Percentiles rank a stretch among this genome's conserved stretches.
Evolutionary conservation across 2,888 invertebrate species (phyloP).

Genomic region (Ennomos quercinarius): DNA sequence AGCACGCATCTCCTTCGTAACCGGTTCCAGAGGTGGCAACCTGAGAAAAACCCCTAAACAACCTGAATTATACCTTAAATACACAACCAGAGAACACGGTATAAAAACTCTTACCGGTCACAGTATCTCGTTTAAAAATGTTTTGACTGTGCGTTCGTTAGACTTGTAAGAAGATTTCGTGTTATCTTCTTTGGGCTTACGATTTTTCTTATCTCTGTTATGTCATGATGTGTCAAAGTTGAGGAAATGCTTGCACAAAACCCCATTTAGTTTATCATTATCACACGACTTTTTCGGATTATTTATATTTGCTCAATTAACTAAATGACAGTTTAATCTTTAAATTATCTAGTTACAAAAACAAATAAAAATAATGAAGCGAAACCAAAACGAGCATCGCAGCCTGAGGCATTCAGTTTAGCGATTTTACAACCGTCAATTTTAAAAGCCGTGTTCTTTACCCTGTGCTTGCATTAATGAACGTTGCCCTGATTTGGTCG

Average conservation of each 20-base stretch:
- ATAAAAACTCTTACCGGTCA: constrained; percentile 13
- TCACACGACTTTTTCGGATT: neutral
- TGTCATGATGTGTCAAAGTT: constrained; percentile 24
- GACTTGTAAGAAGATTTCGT: constrained; percentile 41
- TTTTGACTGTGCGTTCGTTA: constrained; percentile 47
- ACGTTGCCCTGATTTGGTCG: constrained; percentile 47
- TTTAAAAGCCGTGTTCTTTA: constrained; percentile 45
- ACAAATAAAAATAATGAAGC: constrained; percentile 35
- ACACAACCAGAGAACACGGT: constrained; percentile 21
- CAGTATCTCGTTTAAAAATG: constrained; percentile 43
- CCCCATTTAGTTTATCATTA: constrained; percentile 1
- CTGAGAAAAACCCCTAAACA: constrained; percentile 34
- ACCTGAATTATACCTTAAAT: constrained; percentile 40
- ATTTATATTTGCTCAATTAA: neutral
- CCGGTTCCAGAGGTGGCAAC: constrained; percentile 57
- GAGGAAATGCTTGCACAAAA: constrained; percentile 23
- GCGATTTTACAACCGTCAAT: constrained; percentile 50
- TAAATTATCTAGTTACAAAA: constrained; percentile 25
- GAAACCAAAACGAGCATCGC: constrained; percentile 38
- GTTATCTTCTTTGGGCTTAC: constrained; percentile 36
- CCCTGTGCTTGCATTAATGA: constrained; percentile 31
- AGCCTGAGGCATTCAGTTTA: constrained; percentile 50
- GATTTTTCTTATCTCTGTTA: constrained; percentile 25
- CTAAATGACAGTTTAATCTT: constrained; percentile 4
- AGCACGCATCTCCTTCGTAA: constrained; percentile 63